Evolutionary conservation across 2,888 invertebrate species (phyloP).

Genomic region (Caenorhabditis sp.): DNA sequence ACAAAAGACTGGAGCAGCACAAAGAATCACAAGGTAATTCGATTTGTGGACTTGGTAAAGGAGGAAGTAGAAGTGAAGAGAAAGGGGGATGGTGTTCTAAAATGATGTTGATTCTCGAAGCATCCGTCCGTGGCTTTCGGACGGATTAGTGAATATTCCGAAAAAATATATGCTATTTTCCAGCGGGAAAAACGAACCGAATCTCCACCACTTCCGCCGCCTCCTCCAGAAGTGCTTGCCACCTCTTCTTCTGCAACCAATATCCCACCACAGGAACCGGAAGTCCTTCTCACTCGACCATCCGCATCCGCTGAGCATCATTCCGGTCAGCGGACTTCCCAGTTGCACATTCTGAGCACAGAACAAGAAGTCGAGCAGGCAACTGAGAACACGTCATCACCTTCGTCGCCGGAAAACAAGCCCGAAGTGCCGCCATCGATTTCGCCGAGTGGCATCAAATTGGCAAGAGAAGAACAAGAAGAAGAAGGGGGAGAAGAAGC

Average conservation of each 20-base stretch:
- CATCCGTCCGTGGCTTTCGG: not conserved
- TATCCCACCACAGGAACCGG: conserved; percentile 26
- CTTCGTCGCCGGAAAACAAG: conserved; percentile 51
- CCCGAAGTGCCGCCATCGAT: conserved; percentile 59
- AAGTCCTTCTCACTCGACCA: conserved; percentile 8
- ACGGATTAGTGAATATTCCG: conserved; percentile 13
- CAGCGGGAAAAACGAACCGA: conserved; percentile 49
- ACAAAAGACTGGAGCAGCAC: conserved; percentile 68
- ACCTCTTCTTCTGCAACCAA: conserved; percentile 43
- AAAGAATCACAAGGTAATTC: conserved; percentile 53
- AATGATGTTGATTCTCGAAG: conserved; percentile 36
- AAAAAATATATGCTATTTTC: conserved; percentile 11
- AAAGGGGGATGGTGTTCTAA: no score
- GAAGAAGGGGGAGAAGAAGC: conserved; percentile 18
- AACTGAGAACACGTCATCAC: conserved; percentile 39
- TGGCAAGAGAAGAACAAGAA: conserved; percentile 34
- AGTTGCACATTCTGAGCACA: conserved; percentile 59
- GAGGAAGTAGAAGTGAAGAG: no score
- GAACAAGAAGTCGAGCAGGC: conserved; percentile 57
- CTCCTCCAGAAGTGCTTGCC: conserved; percentile 48
- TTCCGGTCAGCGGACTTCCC: conserved; percentile 38
- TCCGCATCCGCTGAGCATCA: conserved; percentile 29
- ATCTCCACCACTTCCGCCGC: conserved; percentile 61
- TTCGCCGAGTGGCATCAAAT: conserved; percentile 58
- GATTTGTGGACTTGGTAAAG: conserved; percentile 7